Base-by-base conservation (phyloP, 2,113 vertebrate genomes). In the Phrynocephalus versicolor region DNA sequence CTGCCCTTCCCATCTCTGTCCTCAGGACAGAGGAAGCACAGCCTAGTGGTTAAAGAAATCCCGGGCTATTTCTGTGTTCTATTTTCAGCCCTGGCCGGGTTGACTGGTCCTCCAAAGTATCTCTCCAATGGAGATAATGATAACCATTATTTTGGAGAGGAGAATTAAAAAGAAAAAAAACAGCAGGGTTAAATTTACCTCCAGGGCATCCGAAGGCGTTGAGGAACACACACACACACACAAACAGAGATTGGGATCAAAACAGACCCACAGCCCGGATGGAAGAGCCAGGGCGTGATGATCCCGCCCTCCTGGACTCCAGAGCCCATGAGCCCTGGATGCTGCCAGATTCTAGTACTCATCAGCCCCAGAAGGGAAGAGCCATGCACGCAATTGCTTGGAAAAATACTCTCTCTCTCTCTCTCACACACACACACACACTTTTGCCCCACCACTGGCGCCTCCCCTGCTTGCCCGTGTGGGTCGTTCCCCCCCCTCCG, bases 41-140 rank as follows among this genome's bases (percentile, higher is more conserved):
- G 90, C 35, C 5, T 79, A 85, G 90, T 89, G 89, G 88, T 91
- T 88, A 89, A 3, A 2, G 93, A 88, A 85, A 91, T 87, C 57
- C 51, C 85, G 10, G 13, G 25, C 67, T 3, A 16, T n/a, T n/a
- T 67, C 6, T 9, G 60, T 8, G 62, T 16, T 0, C 41, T 0
- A 73, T 83, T 88, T 58, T 18, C 35, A 0, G 0, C 83, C 33
- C 65, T 0, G 72, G 0, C 19, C 8, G 64, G 41, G 89, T 82
- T 88, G 89, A 86, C 82, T 57, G 74, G 70, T 3, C 45, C 69
- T 1, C 76, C 75, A 57, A 55, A 0, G 23, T 21, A 25, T 80
- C 55, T 0, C 0, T 80, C 85, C 73, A 45, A 73, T 0, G 14
- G 73, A 23, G 27, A 0, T 73, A 13, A 81, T 64, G 51, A 74